Base-by-base conservation (phyloP, 2,797 vertebrate genomes). In the Dermochelys coriacea region DNA sequence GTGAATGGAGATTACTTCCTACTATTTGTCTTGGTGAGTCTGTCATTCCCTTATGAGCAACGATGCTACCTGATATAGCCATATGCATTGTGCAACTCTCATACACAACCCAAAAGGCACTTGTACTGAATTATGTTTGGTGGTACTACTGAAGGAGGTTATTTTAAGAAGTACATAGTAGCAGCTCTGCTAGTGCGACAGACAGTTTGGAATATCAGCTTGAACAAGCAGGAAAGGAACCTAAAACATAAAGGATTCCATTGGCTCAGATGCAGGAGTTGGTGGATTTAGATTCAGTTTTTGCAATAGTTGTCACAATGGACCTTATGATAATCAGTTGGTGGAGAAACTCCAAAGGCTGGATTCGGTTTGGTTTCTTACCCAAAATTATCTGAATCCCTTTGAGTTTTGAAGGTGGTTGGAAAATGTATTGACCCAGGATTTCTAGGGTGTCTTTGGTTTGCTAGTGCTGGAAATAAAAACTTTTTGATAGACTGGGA, bases 21-120 rank as follows among this genome's bases (percentile, higher is more conserved):
- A 7, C 59, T 91, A 93, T 91, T 95, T 96, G 90, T 93, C 94
- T 95, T 91, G 83, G 87, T 61, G 74, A 64, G 50, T 86, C 84
- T 95, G 85, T 94, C 54, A 11, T 61, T 81, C 64, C 15, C n/a
- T 29, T 78, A 4, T 91, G 91, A 95, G 1, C 2, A 10, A 84
- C 82, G 85, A 54, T 57, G 61, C 54, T 90, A 75, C 45, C 41
- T 31, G 12, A 54, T 5, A 5, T 61, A 55, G 86, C 81, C 25
- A 3, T 0, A 9, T 80, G n/a, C 31, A 49, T 50, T 9, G 25
- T 37, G 2, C 51, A 84, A 37, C 74, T 93, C 21, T 0, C 31
- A 5, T 25, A 2, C 23, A 12, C 12, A 51, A 75, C 75, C 91
- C 68, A 4, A n/a, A 29, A 16, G 4, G 41, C 37, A 8, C 47